phyloP scores from a whole-genome alignment of 2,113 vertebrate genomes.

The Clarias macrocephalus region DNA sequence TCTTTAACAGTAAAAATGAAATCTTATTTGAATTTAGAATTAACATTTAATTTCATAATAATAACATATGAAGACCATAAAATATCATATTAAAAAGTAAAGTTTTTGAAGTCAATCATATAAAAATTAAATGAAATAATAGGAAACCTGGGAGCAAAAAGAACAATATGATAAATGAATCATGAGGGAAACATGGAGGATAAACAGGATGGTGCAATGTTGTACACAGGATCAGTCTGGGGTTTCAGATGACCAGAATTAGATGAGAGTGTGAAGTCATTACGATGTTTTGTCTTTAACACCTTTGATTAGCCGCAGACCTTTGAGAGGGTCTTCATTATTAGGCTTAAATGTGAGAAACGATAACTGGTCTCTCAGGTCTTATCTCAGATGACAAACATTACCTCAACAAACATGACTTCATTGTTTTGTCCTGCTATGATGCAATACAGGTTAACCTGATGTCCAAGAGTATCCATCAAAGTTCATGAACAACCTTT shows the following conservation, averaged over 20 bases:
- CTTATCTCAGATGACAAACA: not conserved
- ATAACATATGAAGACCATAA: too few relatives aligned
- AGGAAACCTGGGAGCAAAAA: not conserved
- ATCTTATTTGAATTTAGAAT: not conserved
- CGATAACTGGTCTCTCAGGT: conserved; percentile 8
- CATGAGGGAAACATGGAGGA: not conserved
- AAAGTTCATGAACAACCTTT: not conserved
- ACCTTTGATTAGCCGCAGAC: conserved; percentile 26
- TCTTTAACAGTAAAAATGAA: not conserved
- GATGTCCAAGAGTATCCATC: not conserved
- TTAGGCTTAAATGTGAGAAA: not conserved
- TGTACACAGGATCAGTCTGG: conserved; percentile 6
- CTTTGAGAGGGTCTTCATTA: not conserved
- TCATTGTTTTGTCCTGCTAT: not conserved
- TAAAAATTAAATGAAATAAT: not conserved
- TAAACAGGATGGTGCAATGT: conserved; percentile 34
- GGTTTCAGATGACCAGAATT: conserved; percentile 14
- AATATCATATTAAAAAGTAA: too few relatives aligned
- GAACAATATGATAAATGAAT: not conserved
- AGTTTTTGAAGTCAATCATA: too few relatives aligned
- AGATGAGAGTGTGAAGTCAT: conserved; percentile 23
- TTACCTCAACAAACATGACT: not conserved
- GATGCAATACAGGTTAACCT: not conserved
- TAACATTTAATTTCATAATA: too few relatives aligned
- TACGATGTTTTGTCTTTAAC: conserved; percentile 30